A percentile compares a stretch with the other conserved stretches of the same genome.
These are phyloP conservation scores for Parapristionchus giblindavisi DNA, from an alignment of 2,888 invertebrate species.

Conservation along the genomic window DNA sequence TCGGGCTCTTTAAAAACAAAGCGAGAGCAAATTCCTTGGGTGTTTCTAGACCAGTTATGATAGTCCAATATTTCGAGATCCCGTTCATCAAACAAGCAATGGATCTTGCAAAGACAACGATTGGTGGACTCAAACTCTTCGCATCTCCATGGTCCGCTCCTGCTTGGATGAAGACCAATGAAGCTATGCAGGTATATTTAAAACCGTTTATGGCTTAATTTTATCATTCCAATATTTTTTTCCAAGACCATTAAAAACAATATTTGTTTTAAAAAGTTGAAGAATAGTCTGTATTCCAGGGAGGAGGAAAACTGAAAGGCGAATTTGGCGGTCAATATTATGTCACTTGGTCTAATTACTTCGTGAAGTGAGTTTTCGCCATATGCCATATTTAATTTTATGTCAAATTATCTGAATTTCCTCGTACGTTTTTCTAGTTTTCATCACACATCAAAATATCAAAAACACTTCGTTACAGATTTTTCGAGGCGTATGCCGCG, in stretches of 20 bases:
- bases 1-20: too few species aligned
- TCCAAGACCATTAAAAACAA: too few species aligned
- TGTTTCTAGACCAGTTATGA: too few species aligned
- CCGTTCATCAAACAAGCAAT: slow-evolving; percentile 41
- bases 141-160: slow-evolving; percentile 75
- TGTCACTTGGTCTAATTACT: slow-evolving; percentile 78
- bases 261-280: too few species aligned
- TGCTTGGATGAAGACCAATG: slow-evolving; percentile 75
- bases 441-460: background rate
- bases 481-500: slow-evolving; percentile 20
- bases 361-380: slow-evolving; percentile 74
- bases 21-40: too few species aligned
- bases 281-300: background rate
- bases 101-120: background rate
- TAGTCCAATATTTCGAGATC: slow-evolving; percentile 44
- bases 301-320: slow-evolving; percentile 34
- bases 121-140: slow-evolving; percentile 69
- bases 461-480: background rate
- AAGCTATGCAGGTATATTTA: too few species aligned
- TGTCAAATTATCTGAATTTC: background rate
- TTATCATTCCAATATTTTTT: too few species aligned
- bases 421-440: background rate
- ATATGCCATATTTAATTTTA: background rate
- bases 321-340: slow-evolving; percentile 21
- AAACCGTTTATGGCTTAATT: too few species aligned